Base-by-base conservation (phyloP, 2,888 invertebrate genomes). In the Macrophya alboannulata region DNA sequence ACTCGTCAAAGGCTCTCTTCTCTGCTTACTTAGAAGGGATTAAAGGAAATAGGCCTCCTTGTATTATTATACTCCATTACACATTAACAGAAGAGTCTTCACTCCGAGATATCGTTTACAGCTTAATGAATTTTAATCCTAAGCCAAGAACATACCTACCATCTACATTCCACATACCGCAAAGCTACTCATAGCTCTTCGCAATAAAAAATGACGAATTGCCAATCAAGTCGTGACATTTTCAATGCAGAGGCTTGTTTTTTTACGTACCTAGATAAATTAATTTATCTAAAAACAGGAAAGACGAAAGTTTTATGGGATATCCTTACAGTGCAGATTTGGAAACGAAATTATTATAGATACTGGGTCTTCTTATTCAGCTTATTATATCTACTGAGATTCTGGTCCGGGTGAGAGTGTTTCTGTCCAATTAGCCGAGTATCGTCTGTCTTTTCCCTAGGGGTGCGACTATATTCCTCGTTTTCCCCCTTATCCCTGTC, bases 11-110 rank as follows among this genome's bases (percentile, higher is more conserved):
- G 55, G 15, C 74, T 5, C 72, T 68, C 37, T 68, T 68, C 68
- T 37, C 68, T 74, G 43, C 72, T 74, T 74, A 74, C 72, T 74
- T 74, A 74, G 72, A 74, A 40, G 45, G 72, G 72, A 45, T 74
- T 74, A 43, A 45, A 74, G 68, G 17, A 68, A 68, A n/a, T n/a
- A 6, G 21, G 17, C n/a, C 45, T 74, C 43, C 31, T 25, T 45
- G 12, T 45, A 45, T 45, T 74, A 74, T 74, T 74, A 45, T 74
- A 21, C 72, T 45, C n/a, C 72, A 37, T 68, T 17, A 37, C 37
- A 68, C 68, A 68, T 37, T 68, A 37, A 17, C 68, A 37, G 68
- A 68, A 37, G 37, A 31, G 21, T 45, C 72, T 74, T 10, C 4
- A 9, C 72, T 9, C 0, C 21, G 0, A 74, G 72, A 74, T 43